Percentiles rank a stretch among this genome's conserved stretches.
These are phyloP conservation scores for Orientallactaga sibirica DNA, from an alignment of 2,797 vertebrate genomes.

Conservation along the genomic window DNA sequence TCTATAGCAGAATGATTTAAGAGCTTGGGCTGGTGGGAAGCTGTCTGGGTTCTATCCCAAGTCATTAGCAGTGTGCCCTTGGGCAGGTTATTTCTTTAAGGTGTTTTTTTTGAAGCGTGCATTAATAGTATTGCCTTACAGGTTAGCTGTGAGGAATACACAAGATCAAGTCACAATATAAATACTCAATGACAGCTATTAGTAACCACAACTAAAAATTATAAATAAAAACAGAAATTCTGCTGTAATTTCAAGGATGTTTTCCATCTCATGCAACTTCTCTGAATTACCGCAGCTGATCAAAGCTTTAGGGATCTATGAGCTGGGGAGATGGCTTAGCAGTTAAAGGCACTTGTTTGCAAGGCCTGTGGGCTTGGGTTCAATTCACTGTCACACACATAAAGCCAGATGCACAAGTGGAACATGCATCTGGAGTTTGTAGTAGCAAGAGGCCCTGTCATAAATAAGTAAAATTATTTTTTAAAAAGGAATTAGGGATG, in stretches of 20 bases:
- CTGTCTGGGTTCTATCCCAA: not conserved
- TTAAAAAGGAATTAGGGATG: no score
- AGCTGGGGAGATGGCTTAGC: no score
- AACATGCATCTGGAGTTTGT: no score
- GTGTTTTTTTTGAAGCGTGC: not conserved
- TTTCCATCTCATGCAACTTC: not conserved
- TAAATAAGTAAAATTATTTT: no score
- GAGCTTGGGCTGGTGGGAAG: not conserved
- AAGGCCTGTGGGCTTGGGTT: no score
- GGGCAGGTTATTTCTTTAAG: constrained; percentile 23
- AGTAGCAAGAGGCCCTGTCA: no score
- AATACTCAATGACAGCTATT: constrained; percentile 1
- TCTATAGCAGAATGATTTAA: not conserved
- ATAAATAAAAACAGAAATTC: not conserved
- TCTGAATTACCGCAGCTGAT: constrained; percentile 12
- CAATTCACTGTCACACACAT: no score
- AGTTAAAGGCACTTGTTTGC: no score
- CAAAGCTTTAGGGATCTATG: constrained; percentile 8
- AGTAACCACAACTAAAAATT: not conserved
- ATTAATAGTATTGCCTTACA: not conserved
- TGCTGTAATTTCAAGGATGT: constrained; percentile 21
- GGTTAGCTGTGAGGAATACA: constrained; percentile 22
- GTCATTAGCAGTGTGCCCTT: not conserved
- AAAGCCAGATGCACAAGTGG: no score
- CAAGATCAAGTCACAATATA: not conserved